Evolutionary conservation across 2,888 invertebrate genomes (phyloP).

Genomic region (Panopea generosa): DNA sequence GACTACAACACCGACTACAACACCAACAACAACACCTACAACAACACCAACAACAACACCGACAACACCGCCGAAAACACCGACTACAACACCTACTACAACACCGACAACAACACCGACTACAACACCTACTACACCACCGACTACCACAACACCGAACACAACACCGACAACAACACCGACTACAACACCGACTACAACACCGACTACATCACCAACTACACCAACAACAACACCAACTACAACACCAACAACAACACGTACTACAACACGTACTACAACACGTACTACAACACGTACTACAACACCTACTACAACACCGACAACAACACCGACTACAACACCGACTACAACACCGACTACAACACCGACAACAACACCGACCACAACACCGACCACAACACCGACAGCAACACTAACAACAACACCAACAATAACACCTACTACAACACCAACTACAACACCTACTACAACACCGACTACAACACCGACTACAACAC

Average conservation of each 20-base stretch:
- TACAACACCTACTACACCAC: not conserved
- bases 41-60: slow-evolving; percentile 4
- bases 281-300: slow-evolving; percentile 2
- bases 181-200: slow-evolving; percentile 5
- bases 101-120: slow-evolving; percentile 2
- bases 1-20: not conserved
- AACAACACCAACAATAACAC: not conserved
- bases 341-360: not conserved
- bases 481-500: not conserved
- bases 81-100: slow-evolving; percentile 3
- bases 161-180: not conserved
- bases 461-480: slow-evolving; percentile 1
- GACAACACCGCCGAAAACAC: slow-evolving; percentile 2
- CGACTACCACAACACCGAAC: slow-evolving; percentile 6
- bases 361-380: slow-evolving; percentile 8
- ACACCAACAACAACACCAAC: not conserved
- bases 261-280: slow-evolving; percentile 4
- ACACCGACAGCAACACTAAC: not conserved
- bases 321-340: slow-evolving; percentile 7
- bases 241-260: slow-evolving; percentile 8
- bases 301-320: slow-evolving; percentile 1
- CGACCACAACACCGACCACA: slow-evolving; percentile 3
- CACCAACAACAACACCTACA: not conserved
- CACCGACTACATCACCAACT: slow-evolving; percentile 1
- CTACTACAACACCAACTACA: not conserved